Percentiles rank a stretch among this genome's conserved stretches.
Conservation (phyloP, 2,888 invertebrate species). For the Lasioglossum leucozonium region DNA sequence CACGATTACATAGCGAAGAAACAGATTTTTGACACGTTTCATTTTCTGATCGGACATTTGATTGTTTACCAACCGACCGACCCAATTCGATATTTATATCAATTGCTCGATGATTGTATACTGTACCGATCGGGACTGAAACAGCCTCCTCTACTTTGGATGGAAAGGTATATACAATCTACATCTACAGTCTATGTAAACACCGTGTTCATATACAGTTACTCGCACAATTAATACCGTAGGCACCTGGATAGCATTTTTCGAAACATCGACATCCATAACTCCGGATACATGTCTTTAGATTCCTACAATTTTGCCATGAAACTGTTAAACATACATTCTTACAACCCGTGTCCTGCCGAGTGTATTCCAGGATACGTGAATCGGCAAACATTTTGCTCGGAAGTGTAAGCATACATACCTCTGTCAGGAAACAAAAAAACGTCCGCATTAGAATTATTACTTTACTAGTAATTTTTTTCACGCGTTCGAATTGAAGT, state of each 20-base stretch:
- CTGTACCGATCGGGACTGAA: conserved; percentile 26
- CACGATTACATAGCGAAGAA: conserved; percentile 11
- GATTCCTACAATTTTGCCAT: conserved; percentile 22
- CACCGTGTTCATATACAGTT: too few species aligned
- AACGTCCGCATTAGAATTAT: not conserved
- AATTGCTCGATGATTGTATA: conserved; percentile 30
- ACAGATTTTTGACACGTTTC: conserved; percentile 29
- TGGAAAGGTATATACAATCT: conserved; percentile 16
- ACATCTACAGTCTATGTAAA: not conserved
- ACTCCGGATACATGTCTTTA: conserved; percentile 12
- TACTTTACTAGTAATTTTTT: not conserved
- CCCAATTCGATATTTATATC: conserved; percentile 24
- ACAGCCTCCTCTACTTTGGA: conserved; percentile 33
- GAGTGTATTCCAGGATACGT: conserved; percentile 22
- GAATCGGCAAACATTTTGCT: conserved; percentile 19
- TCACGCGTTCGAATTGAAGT: not conserved
- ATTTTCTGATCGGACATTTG: conserved; percentile 27
- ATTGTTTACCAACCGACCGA: conserved; percentile 19
- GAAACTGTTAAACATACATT: conserved; percentile 23
- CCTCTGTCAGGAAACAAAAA: too few species aligned
- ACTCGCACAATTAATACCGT: too few species aligned
- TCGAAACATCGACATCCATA: not conserved
- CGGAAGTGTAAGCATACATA: conserved; percentile 21
- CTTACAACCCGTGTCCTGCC: conserved; percentile 18
- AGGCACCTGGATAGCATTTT: conserved; percentile 36